A percentile compares a stretch with the other conserved stretches of the same genome.
Conservation (phyloP, 2,797 vertebrate species). For the Platyrinchus mystaceus region DNA sequence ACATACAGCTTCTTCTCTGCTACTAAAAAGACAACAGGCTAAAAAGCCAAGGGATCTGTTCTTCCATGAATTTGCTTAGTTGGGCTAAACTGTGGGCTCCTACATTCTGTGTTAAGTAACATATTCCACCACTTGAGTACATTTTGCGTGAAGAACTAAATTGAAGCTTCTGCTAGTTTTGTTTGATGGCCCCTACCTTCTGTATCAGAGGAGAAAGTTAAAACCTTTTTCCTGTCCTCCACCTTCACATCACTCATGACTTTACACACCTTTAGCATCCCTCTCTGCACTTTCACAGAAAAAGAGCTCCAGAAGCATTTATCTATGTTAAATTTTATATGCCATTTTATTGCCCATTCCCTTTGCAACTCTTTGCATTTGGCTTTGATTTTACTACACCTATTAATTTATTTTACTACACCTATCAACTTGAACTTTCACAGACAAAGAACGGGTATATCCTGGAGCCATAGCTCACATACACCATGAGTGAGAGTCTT, state of each 20-base stretch:
- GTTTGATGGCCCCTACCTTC: not conserved
- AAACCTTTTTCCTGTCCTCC: not conserved
- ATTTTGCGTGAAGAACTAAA: not conserved
- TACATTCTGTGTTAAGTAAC: not conserved
- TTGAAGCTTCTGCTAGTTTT: not conserved
- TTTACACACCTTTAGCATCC: not conserved
- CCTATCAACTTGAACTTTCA: not conserved
- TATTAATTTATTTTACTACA: not conserved
- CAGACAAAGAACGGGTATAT: not conserved
- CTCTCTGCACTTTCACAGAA: not conserved
- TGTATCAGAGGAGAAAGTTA: not conserved
- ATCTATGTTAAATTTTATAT: not conserved
- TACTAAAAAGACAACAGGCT: not conserved
- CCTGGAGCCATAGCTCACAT: not conserved
- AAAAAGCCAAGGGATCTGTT: not conserved
- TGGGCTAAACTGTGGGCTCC: not conserved
- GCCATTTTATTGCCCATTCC: not conserved
- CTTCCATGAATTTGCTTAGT: not conserved
- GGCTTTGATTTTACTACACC: not conserved
- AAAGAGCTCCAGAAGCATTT: not conserved
- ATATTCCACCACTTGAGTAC: not conserved
- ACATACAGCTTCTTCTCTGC: not conserved
- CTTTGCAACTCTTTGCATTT: not conserved
- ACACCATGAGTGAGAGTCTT: not conserved
- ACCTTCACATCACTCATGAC: not conserved